Evolutionary conservation across 2,113 vertebrate genomes (phyloP).

Genomic region (Chaetorhynchus papuensis): DNA sequence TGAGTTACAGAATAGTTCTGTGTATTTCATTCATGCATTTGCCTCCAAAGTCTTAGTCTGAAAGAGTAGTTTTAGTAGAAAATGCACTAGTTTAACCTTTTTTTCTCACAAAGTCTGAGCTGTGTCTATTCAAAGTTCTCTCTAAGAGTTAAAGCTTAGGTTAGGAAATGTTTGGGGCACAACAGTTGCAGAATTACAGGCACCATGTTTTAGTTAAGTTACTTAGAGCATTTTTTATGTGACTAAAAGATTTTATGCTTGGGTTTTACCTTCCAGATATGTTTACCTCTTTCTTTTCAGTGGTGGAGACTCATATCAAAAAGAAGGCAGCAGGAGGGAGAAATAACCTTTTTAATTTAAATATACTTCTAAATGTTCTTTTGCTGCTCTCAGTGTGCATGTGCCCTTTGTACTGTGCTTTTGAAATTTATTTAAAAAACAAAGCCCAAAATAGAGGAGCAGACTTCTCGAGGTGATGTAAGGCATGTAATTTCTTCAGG

Average conservation of each 20-base stretch:
- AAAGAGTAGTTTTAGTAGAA: not conserved
- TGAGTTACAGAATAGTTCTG: not conserved
- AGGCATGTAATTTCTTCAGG: constrained; percentile 9
- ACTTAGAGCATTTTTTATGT: not conserved
- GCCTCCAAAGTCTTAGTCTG: not conserved
- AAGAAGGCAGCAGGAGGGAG: not conserved
- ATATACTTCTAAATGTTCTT: not conserved
- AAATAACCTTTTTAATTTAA: constrained; percentile 5
- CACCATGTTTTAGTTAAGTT: not conserved
- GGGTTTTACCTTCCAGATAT: not conserved
- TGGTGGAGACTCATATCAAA: not conserved
- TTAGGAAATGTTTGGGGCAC: not conserved
- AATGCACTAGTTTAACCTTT: not conserved
- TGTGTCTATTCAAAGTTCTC: not conserved
- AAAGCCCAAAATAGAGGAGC: not conserved
- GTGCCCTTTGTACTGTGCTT: not conserved
- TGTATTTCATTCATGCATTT: not conserved
- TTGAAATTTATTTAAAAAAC: not conserved
- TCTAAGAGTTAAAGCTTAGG: not conserved
- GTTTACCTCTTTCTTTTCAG: not conserved
- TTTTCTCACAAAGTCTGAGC: not conserved
- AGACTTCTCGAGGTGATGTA: not conserved
- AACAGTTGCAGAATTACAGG: not conserved
- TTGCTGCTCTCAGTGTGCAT: not conserved
- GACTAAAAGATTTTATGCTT: not conserved